Base-by-base conservation (phyloP, 2,797 vertebrate species). In the Ctenochaetus hawaiiensis region DNA sequence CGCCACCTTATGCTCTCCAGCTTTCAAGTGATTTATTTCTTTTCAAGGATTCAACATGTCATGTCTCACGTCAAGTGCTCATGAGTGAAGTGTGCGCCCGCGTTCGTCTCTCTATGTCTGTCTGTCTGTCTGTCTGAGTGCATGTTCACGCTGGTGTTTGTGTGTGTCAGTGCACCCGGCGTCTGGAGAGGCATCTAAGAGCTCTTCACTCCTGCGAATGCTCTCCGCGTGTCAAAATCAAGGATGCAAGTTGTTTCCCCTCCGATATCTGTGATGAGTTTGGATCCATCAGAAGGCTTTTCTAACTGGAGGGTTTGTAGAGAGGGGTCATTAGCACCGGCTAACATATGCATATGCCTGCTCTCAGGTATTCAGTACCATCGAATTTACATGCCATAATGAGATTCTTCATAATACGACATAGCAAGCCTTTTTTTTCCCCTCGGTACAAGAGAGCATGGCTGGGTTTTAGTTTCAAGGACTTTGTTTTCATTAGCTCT, bases 301-400 rank as follows among this genome's bases (percentile, higher is more conserved):
- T 79, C 48, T 60, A 53, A 62, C 48, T 81, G 71, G 75, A 86
- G 82, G 79, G 84, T 49, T 75, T 56, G 53, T 49, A 34, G 48
- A 84, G 77, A 82, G 44, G 39, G 83, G 78, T 87, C 75, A 81
- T 87, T 83, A 87, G 70, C 59, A 49, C 41, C 9, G 61, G 77
- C 80, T 78, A 75, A 75, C 78, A 87, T 64, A 76, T 78, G 68
- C 74, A 67, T 72, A 75, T 73, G 53, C 63, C 57, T 70, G 49
- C 61, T 56, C 80, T 88, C 72, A 62, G 56, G 52, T 26, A 63
- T 75, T 57, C 54, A 86, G 77, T 65, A 44, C 58, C 70, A 75
- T 82, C 43, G 0, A 65, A 90, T 86, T 89, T 85, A 66, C 79
- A 84, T 80, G 66, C 26, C 17, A 17, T 85, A 79, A 88, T 87